Percentiles rank a stretch among this genome's conserved stretches.
These are phyloP conservation scores for Aspiorhynchus laticeps DNA, from an alignment of 2,113 vertebrate genomes.

Conservation along the genomic window DNA sequence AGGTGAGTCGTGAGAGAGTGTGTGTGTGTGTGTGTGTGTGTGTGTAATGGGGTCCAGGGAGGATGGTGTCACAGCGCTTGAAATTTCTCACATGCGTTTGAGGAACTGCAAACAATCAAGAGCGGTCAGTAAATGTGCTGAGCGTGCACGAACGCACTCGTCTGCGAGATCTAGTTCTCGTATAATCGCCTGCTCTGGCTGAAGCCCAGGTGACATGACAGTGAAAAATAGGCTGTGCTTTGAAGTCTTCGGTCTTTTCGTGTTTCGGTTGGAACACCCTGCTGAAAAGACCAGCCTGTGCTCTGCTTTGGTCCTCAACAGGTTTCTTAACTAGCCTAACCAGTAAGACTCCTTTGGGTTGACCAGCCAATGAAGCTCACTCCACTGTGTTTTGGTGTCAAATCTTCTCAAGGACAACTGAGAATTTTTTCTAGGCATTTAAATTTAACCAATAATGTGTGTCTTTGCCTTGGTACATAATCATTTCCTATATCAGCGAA, in stretches of 20 bases:
- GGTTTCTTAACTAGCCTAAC: not conserved
- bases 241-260: not conserved
- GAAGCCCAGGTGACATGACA: not conserved
- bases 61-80: not conserved
- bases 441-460: not conserved
- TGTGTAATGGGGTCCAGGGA: slow-evolving; percentile 14
- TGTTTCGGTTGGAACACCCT: not conserved
- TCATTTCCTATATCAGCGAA: not conserved
- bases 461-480: too few species aligned
- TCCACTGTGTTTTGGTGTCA: not conserved
- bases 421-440: not conserved
- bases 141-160: not conserved
- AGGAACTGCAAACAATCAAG: slow-evolving; percentile 24
- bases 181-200: not conserved
- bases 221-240: not conserved
- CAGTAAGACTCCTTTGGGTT: not conserved
- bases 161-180: not conserved
- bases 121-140: not conserved
- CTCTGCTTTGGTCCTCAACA: not conserved
- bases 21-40: slow-evolving; percentile 34
- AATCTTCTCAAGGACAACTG: not conserved
- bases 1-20: not conserved
- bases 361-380: too few species aligned
- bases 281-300: not conserved
- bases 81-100: not conserved